Evolutionary conservation across 2,797 vertebrate genomes (phyloP).

Genomic region (Lophius americanus): DNA sequence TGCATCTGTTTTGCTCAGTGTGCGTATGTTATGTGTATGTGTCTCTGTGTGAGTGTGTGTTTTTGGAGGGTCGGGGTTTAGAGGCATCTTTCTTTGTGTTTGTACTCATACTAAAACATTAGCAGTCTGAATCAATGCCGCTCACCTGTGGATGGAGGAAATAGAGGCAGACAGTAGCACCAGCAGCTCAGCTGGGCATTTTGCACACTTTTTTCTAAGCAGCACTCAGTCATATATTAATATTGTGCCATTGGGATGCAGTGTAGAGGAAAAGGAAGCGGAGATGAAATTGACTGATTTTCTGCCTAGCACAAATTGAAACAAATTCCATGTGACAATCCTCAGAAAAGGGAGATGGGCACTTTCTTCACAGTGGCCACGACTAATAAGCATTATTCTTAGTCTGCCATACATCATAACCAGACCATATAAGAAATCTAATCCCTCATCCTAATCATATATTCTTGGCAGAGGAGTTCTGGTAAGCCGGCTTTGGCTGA

Average conservation of each 20-base stretch:
- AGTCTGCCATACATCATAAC: constrained; percentile 33
- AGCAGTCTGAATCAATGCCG: constrained; percentile 27
- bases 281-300: constrained; percentile 77
- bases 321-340: constrained; percentile 70
- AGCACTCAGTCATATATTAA: constrained; percentile 65
- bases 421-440: constrained; percentile 17
- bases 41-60: too few species aligned
- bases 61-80: too few species aligned
- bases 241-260: constrained; percentile 73
- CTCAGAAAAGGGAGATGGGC: constrained; percentile 42
- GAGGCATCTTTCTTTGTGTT: neutral
- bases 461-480: constrained; percentile 19
- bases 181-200: constrained; percentile 45
- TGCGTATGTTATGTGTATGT: neutral
- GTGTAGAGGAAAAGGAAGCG: constrained; percentile 56
- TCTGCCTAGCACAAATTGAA: constrained; percentile 72
- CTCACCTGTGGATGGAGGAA: constrained; percentile 5
- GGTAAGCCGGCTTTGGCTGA: constrained; percentile 14
- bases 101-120: constrained; percentile 28
- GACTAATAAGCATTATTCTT: constrained; percentile 38
- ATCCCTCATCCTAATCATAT: constrained; percentile 28
- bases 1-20: constrained; percentile 55
- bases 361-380: constrained; percentile 33
- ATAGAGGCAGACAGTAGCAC: constrained; percentile 30
- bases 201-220: constrained; percentile 62